Evolutionary conservation across 92 coral and sea anemone genomes (phyloP).

Genomic region (Metridium senile): DNA sequence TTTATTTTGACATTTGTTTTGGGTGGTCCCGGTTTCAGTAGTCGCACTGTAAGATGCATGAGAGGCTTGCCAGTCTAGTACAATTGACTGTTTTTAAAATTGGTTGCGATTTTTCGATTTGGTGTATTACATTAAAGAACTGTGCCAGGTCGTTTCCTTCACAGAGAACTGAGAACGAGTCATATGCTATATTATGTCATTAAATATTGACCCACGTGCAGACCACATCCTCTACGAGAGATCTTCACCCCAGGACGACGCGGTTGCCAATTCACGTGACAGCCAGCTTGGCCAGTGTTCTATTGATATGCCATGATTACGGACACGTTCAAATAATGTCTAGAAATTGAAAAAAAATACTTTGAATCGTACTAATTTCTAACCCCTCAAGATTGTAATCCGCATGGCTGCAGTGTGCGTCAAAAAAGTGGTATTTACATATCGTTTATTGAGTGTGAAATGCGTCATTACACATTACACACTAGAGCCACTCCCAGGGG

Average conservation of each 20-base stretch:
- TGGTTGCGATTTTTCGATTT: not conserved
- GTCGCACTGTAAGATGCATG: too few species aligned
- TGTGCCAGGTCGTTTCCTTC: not conserved
- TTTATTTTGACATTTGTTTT: too few species aligned
- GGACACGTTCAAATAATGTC: slow-evolving; percentile 83
- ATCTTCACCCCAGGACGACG: slow-evolving; percentile 37
- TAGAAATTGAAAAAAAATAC: slow-evolving; percentile 11
- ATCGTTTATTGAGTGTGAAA: too few species aligned
- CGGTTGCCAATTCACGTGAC: slow-evolving; percentile 87
- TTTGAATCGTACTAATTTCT: too few species aligned
- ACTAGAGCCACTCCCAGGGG: too few species aligned
- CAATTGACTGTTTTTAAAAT: too few species aligned
- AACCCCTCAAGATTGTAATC: too few species aligned
- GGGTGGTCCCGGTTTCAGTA: too few species aligned
- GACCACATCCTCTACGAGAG: not conserved
- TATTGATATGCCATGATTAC: slow-evolving; percentile 77
- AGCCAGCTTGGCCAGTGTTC: slow-evolving; percentile 99
- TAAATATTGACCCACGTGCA: not conserved
- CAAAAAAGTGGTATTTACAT: too few species aligned
- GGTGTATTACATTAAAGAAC: not conserved
- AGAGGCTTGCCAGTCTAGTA: too few species aligned
- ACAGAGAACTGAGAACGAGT: not conserved
- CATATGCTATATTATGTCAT: not conserved
- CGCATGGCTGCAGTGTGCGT: too few species aligned
- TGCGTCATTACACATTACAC: too few species aligned